Percentiles rank a stretch among this genome's conserved stretches.
phyloP scores from a whole-genome alignment of 2,888 invertebrate genomes.

The Synanthedon formicaeformis region DNA sequence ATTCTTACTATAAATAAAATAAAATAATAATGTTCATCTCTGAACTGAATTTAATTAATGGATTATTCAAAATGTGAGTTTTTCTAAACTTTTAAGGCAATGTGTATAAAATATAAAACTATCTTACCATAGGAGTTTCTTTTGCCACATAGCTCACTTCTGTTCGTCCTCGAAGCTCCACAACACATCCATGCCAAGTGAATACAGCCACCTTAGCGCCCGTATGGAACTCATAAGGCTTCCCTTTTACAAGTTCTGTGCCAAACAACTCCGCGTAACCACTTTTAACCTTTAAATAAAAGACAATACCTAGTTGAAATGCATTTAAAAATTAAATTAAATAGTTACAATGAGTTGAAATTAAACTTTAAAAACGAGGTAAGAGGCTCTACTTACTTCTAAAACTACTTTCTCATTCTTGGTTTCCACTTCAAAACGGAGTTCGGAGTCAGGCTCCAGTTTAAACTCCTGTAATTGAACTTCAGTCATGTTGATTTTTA shows the following conservation, averaged over 20 bases:
- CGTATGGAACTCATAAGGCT: constrained; percentile 87
- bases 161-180: constrained; percentile 88
- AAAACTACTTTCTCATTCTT: constrained; percentile 85
- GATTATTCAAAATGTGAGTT: no score
- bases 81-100: no score
- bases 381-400: constrained; percentile 62
- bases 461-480: constrained; percentile 78
- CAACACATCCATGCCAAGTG: constrained; percentile 93
- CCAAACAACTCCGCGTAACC: constrained; percentile 98
- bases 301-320: neutral
- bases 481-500: constrained; percentile 46
- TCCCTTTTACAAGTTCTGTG: constrained; percentile 93
- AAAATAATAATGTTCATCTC: no score
- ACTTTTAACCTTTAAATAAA: constrained; percentile 76
- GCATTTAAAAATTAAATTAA: no score
- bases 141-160: constrained; percentile 95
- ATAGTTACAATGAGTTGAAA: neutral
- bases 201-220: constrained; percentile 96
- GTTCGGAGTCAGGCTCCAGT: constrained; percentile 87
- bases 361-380: neutral
- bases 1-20: no score
- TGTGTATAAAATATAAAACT: neutral
- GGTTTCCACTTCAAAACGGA: constrained; percentile 94
- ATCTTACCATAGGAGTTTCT: constrained; percentile 91
- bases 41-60: no score